phyloP scores from a whole-genome alignment of 2,797 vertebrate genomes.

The Poeciliopsis gracilis region DNA sequence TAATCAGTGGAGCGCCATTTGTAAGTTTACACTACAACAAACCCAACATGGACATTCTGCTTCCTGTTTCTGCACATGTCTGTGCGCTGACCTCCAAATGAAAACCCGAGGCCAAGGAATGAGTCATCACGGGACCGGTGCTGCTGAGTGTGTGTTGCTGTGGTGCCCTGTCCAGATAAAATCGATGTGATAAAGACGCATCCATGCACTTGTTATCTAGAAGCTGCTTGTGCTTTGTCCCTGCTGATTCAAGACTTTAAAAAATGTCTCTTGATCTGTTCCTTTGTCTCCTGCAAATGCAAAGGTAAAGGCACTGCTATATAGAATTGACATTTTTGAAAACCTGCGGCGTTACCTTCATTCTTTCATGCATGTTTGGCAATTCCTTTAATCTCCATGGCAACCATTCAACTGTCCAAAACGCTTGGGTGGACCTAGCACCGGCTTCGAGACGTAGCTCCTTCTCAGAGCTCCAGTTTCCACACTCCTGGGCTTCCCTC shows the following conservation, averaged over 20 bases:
- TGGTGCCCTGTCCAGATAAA: slow-evolving; percentile 32
- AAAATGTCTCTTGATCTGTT: not conserved
- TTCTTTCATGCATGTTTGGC: no score
- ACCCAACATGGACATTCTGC: slow-evolving; percentile 18
- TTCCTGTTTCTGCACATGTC: not conserved
- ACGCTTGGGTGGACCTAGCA: no score
- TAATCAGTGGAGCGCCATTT: slow-evolving; percentile 5
- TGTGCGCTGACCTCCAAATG: not conserved
- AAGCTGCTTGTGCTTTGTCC: slow-evolving; percentile 38
- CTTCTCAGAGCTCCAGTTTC: no score
- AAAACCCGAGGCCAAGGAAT: not conserved
- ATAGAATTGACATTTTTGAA: no score
- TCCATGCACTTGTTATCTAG: slow-evolving; percentile 54
- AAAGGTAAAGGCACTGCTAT: no score
- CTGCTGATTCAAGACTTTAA: slow-evolving; percentile 17
- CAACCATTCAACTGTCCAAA: no score
- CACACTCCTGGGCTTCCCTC: no score
- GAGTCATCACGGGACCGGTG: slow-evolving; percentile 8
- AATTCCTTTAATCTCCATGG: no score
- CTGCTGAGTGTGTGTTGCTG: slow-evolving; percentile 12
- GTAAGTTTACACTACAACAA: not conserved
- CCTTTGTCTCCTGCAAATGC: not conserved
- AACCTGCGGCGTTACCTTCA: no score
- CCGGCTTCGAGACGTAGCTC: no score
- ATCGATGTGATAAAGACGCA: slow-evolving; percentile 61